Base-by-base conservation (phyloP, 2,113 vertebrate genomes). In the Protomyctophum bolini region DNA sequence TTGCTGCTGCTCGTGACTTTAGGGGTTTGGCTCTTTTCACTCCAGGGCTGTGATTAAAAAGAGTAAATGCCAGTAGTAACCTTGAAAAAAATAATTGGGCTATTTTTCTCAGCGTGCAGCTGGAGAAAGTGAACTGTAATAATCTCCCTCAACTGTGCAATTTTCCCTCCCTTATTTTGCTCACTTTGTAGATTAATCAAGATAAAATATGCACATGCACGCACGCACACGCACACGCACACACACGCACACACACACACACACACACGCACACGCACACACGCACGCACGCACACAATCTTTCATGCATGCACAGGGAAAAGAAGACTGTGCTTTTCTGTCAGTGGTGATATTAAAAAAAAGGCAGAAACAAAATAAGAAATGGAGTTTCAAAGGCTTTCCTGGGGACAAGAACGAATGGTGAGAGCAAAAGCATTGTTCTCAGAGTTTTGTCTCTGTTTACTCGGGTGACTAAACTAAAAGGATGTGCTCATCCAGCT, bases 51-150 rank as follows among this genome's bases (percentile, higher is more conserved):
- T 80, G 77, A 84, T 87, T 83, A 77, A 83, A 84, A 83, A 71
- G 68, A 75, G 63, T 45, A 55, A 82, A 72, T 45, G 10, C 71
- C 58, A 68, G 77, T 50, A 54, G 76, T 73, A 86, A 84, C 87
- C 83, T 81, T 77, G 82, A 63, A 78, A 86, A 86, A 85, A 84
- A 47, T 88, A 84, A 87, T 85, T 87, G 78, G 82, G 73, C 77
- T 81, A 82, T 86, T 87, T 89, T 88, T 89, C 87, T 89, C 87
- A 86, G 67, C 7, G 70, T 29, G 66, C 59, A 41, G 76, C 57
- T 75, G 78, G 70, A 80, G 81, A 83, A 84, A 75, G 68, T 72
- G 76, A 86, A 79, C 77, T 60, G 79, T 73, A 83, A 85, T 86
- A 76, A 89, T 88, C 74, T 81, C 63, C 79, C 77, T 68, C 69